phyloP scores from a whole-genome alignment of 2,113 vertebrate species.

The Mixornis gularis region DNA sequence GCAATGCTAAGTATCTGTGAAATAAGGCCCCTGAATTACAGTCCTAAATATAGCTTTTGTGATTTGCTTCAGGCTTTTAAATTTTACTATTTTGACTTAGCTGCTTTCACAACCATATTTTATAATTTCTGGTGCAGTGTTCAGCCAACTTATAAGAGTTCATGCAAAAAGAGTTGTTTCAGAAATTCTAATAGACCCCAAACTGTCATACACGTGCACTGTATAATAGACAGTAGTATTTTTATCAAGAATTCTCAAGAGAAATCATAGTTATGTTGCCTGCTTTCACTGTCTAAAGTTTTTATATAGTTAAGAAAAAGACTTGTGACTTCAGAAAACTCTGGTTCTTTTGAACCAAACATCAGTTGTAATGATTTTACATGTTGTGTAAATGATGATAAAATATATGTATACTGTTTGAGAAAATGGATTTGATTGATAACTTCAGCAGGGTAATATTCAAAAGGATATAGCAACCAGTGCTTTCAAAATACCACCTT shows the following conservation, averaged over 20 bases:
- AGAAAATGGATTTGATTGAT: not conserved
- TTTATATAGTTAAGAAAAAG: slow-evolving; percentile 34
- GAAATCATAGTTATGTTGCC: slow-evolving; percentile 7
- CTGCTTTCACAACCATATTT: not conserved
- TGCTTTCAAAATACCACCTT: slow-evolving; percentile 16
- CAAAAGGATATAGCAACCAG: not conserved
- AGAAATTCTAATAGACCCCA: slow-evolving; percentile 31
- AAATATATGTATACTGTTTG: not conserved
- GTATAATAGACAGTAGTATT: not conserved
- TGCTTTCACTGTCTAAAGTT: slow-evolving; percentile 26
- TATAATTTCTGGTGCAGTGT: not conserved
- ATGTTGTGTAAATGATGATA: not conserved
- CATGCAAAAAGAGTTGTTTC: not conserved
- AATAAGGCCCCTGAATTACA: slow-evolving; percentile 32
- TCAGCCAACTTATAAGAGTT: not conserved
- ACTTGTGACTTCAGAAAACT: not conserved
- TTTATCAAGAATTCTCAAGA: slow-evolving; percentile 23
- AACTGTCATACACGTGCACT: slow-evolving; percentile 18
- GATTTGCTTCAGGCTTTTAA: slow-evolving; percentile 53
- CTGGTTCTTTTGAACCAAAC: not conserved
- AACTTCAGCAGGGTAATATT: not conserved
- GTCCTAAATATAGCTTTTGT: slow-evolving; percentile 46
- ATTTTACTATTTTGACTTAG: slow-evolving; percentile 21
- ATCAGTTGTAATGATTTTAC: not conserved
- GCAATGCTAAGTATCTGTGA: slow-evolving; percentile 17